Evolutionary conservation across 1,140 invertebrate species (phyloP).

Genomic region (Pogonus chalceus): DNA sequence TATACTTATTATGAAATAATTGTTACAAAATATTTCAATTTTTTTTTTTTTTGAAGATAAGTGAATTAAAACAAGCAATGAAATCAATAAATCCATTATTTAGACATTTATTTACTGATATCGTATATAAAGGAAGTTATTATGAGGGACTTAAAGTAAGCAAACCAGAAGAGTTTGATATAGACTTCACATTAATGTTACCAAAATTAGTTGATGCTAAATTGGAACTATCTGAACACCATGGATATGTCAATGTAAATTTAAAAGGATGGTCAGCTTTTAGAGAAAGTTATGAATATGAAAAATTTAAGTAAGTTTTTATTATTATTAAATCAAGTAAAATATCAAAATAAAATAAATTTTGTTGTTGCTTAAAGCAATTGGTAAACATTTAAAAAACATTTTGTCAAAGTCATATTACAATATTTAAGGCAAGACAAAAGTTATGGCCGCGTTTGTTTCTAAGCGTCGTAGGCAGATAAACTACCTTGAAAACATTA

Average conservation of each 20-base stretch:
- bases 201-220: neutral
- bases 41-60: too few species aligned
- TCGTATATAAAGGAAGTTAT: neutral
- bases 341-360: too few species aligned
- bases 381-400: too few species aligned
- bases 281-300: neutral
- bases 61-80: too few species aligned
- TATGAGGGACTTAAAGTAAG: neutral
- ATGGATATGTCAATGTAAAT: neutral
- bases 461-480: too few species aligned
- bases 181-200: neutral
- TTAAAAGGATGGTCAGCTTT: neutral
- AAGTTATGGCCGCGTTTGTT: too few species aligned
- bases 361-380: too few species aligned
- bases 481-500: too few species aligned
- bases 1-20: neutral
- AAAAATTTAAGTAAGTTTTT: neutral
- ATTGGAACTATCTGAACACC: neutral
- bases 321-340: too few species aligned
- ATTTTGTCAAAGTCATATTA: too few species aligned
- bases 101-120: neutral
- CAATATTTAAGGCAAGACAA: too few species aligned
- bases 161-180: neutral
- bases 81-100: neutral
- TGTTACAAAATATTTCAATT: neutral